Percentiles rank a stretch among this genome's conserved stretches.
Evolutionary conservation across 2,797 vertebrate species (phyloP).

Genomic region (Esox lucius): DNA sequence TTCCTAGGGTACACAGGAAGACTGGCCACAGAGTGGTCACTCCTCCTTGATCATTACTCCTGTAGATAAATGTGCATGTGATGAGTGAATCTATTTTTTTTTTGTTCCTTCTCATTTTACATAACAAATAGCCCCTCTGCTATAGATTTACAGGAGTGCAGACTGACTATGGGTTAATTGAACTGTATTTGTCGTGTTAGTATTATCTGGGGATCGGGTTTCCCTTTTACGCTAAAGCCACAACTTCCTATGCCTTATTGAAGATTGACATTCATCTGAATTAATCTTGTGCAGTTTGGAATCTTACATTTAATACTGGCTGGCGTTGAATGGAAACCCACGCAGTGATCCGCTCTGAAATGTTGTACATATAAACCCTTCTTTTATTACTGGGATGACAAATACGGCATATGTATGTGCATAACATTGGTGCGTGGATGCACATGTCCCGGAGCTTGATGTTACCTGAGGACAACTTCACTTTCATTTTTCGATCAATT

Average conservation of each 20-base stretch:
- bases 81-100: conserved; percentile 54
- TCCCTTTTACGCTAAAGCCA: conserved; percentile 51
- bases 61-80: conserved; percentile 55
- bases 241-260: background rate
- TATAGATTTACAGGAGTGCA: conserved; percentile 53
- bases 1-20: background rate
- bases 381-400: conserved; percentile 40
- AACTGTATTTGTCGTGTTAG: conserved; percentile 26
- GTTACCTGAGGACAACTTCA: background rate
- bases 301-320: conserved; percentile 18
- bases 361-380: conserved; percentile 41
- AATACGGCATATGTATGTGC: background rate
- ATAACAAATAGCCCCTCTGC: conserved; percentile 49
- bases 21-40: no score
- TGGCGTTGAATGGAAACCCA: conserved; percentile 54
- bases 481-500: conserved; percentile 3
- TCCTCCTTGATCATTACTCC: background rate
- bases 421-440: background rate
- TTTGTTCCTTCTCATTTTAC: conserved; percentile 49
- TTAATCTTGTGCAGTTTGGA: conserved; percentile 10
- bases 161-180: conserved; percentile 42
- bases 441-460: background rate
- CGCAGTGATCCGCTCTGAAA: conserved; percentile 46
- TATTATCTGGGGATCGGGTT: conserved; percentile 39
- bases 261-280: background rate